phyloP scores from a whole-genome alignment of 2,113 vertebrate genomes.

The Cynoglossus semilaevis region DNA sequence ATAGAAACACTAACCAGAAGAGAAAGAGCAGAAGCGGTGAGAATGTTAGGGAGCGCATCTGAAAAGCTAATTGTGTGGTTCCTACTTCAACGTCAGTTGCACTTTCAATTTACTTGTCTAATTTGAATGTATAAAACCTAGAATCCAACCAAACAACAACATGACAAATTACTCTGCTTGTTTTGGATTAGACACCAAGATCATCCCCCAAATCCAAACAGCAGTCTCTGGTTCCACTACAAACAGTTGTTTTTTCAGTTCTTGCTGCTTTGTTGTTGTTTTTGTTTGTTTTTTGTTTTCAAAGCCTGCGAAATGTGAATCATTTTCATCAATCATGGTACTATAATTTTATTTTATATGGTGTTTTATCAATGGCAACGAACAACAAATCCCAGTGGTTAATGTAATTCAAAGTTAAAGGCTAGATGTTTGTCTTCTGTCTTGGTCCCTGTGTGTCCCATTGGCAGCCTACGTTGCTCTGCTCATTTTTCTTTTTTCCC shows the following conservation, averaged over 20 bases:
- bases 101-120: slow-evolving; percentile 31
- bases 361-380: slow-evolving; percentile 59
- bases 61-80: slow-evolving; percentile 32
- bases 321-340: no score
- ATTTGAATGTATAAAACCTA: slow-evolving; percentile 33
- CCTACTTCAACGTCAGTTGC: slow-evolving; percentile 29
- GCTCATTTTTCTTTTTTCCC: slow-evolving; percentile 40
- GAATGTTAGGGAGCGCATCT: no score
- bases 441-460: slow-evolving; percentile 62
- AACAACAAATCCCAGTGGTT: slow-evolving; percentile 69
- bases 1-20: no score
- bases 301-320: no score
- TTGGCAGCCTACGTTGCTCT: slow-evolving; percentile 68
- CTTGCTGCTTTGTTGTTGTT: not conserved
- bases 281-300: no score
- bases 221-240: not conserved
- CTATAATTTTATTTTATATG: slow-evolving; percentile 26
- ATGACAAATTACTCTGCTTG: slow-evolving; percentile 32
- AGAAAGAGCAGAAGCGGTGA: no score
- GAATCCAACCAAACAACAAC: slow-evolving; percentile 34
- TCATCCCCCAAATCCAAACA: slow-evolving; percentile 4
- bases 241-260: not conserved
- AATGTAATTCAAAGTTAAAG: slow-evolving; percentile 77
- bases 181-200: slow-evolving; percentile 16
- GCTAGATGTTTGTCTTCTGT: slow-evolving; percentile 76